Evolutionary conservation across 1,140 invertebrate genomes (phyloP), one percentile per base, ranked within the genome.

Genomic region (Ceratoteleas bidentatus): DNA sequence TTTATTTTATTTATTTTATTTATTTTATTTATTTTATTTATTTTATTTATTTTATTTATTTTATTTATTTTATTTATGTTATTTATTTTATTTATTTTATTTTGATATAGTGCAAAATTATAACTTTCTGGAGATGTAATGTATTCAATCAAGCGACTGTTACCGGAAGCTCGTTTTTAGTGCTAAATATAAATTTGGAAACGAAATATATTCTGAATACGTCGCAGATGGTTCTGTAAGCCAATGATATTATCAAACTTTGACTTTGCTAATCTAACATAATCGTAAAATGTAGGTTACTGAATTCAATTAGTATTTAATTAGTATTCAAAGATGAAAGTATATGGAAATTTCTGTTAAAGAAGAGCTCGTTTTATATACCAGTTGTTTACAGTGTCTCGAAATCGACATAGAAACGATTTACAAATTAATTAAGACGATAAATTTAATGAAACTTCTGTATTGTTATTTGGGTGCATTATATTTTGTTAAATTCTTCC

Each of bases 291-390:
- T 68, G 53, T 68, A 49, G 53, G 53, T 57, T 68, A 57, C 49
- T 38, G 40, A 40, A 54, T 54, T n/a, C 62, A 24, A 24, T 24
- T 24, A 9, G 36, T 45, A 45, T 45, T n/a, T n/a, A 68, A 47
- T 68, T 68, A 68, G 53, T 68, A 57, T 57, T 68, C 53, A 68
- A 68, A 68, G 65, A 57, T 53, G 65, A 68, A 68, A 68, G 65
- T 68, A 38, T 57, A 68, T 57, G 65, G 53, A 57, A 68, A 68
- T 68, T 57, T 49, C 5, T 45, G 56, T 45, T 58, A 53, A 66
- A 65, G 61, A 53, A 53, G 49, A 53, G 11, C 61, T 32, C 49
- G 16, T 43, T 65, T 65, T 65, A 65, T 47, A 43, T 65, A 65
- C 53, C 61, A 47, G n/a, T 34, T 33, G 7, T 36, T 49, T 50